Percentiles rank a stretch among this genome's conserved stretches.
These are phyloP conservation scores for Manacus vitellinus DNA, from an alignment of 2,113 vertebrate species.

Conservation along the genomic window DNA sequence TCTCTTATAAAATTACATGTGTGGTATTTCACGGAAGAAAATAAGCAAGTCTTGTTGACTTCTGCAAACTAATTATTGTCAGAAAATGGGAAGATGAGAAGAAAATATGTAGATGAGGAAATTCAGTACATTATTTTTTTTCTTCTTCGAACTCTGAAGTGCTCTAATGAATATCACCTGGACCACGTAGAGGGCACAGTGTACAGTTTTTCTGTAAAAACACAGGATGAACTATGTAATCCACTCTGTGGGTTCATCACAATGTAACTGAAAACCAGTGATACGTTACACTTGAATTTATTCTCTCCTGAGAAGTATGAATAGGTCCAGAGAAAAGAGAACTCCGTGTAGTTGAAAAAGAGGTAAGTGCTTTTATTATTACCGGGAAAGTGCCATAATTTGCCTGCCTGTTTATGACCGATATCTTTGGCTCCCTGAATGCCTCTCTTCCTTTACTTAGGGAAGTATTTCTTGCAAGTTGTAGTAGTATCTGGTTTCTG, in stretches of 20 bases:
- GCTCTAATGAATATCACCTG: not conserved
- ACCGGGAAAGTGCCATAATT: not conserved
- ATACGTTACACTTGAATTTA: constrained; percentile 19
- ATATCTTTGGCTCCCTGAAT: not conserved
- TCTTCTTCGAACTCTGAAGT: not conserved
- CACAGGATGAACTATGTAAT: not conserved
- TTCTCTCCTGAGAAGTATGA: not conserved
- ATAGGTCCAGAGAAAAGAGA: not conserved
- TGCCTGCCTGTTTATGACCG: not conserved
- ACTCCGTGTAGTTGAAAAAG: not conserved
- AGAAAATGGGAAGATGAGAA: not conserved
- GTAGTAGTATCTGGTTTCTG: not conserved
- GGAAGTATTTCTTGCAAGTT: not conserved
- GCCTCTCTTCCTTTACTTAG: not conserved
- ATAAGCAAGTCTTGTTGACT: not conserved
- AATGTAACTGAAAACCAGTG: constrained; percentile 20
- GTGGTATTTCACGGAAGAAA: not conserved
- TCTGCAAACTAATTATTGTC: constrained; percentile 12
- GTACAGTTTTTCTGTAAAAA: constrained; percentile 27
- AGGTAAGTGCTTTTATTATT: not conserved
- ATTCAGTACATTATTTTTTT: not conserved
- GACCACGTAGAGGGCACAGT: not conserved
- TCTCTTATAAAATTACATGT: not conserved
- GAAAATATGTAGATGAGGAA: constrained; percentile 3
- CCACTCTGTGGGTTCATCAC: not conserved